Evolutionary conservation across 2,113 vertebrate species (phyloP).

Genomic region (Crotalus viridis): DNA sequence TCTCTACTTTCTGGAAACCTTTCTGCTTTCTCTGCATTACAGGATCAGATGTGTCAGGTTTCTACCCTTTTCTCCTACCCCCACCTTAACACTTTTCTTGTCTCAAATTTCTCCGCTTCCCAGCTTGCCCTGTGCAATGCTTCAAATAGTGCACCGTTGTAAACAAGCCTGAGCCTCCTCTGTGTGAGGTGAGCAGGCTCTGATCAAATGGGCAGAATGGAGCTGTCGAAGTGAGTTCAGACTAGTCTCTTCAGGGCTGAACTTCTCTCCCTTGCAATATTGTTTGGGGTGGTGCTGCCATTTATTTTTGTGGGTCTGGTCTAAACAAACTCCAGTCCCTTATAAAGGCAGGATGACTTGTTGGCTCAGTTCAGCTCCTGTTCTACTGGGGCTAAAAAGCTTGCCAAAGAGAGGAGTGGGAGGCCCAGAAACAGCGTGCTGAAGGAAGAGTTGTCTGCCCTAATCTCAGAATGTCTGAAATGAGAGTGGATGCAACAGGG

Average conservation of each 20-base stretch:
- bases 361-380: neutral
- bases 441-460: neutral
- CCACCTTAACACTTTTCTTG: neutral
- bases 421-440: neutral
- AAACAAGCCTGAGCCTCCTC: neutral
- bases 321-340: slow-evolving; percentile 35
- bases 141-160: neutral
- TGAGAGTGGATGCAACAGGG: slow-evolving; percentile 7
- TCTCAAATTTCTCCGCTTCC: slow-evolving; percentile 10
- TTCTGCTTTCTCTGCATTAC: neutral
- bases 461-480: neutral
- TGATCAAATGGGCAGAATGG: neutral
- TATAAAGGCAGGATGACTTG: slow-evolving; percentile 46
- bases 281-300: slow-evolving; percentile 46
- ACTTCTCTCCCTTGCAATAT: slow-evolving; percentile 18
- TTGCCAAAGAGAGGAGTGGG: neutral
- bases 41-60: neutral
- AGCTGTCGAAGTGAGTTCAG: accelerated
- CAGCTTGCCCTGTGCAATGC: neutral
- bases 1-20: neutral
- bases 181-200: neutral
- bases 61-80: neutral
- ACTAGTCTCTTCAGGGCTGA: neutral
- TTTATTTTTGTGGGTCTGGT: slow-evolving; percentile 30
- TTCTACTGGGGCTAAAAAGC: neutral